phyloP scores from a whole-genome alignment of 2,797 vertebrate genomes.

The Bradypus variegatus region DNA sequence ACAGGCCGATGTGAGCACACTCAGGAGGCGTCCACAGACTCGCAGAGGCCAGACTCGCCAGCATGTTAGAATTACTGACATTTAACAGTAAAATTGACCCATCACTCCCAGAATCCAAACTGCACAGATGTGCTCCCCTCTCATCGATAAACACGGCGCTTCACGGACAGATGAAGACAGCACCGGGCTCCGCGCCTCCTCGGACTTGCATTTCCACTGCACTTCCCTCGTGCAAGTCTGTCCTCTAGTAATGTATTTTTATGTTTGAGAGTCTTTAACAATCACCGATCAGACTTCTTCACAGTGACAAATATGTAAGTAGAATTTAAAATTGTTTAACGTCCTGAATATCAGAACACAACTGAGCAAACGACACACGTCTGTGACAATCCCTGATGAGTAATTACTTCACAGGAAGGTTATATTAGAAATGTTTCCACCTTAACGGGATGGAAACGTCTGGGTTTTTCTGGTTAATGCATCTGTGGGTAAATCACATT shows the following conservation, averaged over 20 bases:
- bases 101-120: background rate
- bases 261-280: background rate
- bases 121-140: background rate
- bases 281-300: background rate
- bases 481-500: background rate
- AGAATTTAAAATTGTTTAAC: background rate
- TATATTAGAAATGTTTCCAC: background rate
- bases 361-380: rapidly evolving
- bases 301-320: background rate
- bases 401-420: background rate
- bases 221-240: too few species aligned
- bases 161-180: too few species aligned
- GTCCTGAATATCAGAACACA: background rate
- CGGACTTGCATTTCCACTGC: background rate
- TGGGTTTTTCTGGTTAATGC: background rate
- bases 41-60: background rate
- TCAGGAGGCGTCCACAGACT: too few species aligned
- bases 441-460: background rate
- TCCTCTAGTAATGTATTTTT: too few species aligned
- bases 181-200: rapidly evolving
- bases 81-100: background rate
- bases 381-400: too few species aligned
- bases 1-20: background rate
- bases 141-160: rapidly evolving
- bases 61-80: background rate